These are phyloP conservation scores for Onychomys leucogaster DNA, from an alignment of 2,797 vertebrate genomes.

Conservation along the genomic window DNA sequence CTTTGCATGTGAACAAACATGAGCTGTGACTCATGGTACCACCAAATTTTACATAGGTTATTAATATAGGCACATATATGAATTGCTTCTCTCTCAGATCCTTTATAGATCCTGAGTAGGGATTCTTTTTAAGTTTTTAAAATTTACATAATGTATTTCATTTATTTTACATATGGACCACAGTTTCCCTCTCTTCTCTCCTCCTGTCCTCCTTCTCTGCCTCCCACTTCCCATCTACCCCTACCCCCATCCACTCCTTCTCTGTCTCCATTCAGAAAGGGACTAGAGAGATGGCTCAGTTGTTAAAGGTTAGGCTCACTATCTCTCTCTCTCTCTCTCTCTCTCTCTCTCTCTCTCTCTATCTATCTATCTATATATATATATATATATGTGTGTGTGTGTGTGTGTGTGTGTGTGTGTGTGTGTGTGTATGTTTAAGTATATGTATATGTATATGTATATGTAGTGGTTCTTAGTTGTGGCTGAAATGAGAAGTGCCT, in stretches of 20 bases:
- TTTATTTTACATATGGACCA: background rate
- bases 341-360: too few species aligned
- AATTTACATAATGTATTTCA: background rate
- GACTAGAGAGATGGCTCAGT: background rate
- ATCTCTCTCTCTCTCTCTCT: too few species aligned
- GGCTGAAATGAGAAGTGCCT: background rate
- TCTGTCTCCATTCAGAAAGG: background rate
- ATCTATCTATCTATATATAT: too few species aligned
- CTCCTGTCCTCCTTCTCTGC: too few species aligned
- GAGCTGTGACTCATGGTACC: background rate
- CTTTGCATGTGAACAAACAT: background rate
- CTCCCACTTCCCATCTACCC: background rate
- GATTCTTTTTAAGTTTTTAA: background rate
- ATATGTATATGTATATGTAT: too few species aligned
- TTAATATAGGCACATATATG: background rate
- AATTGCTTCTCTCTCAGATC: background rate
- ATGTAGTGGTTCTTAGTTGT: background rate
- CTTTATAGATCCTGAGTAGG: background rate
- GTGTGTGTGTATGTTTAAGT: too few species aligned
- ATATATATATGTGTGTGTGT: too few species aligned
- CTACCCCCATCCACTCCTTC: background rate
- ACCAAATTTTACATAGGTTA: background rate
- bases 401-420: too few species aligned
- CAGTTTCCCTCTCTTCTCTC: background rate
- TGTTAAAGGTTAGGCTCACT: background rate